A percentile compares a stretch with the other conserved stretches of the same genome.
Conservation (phyloP, 2,888 invertebrate genomes). For the Melanostoma mellinum region DNA sequence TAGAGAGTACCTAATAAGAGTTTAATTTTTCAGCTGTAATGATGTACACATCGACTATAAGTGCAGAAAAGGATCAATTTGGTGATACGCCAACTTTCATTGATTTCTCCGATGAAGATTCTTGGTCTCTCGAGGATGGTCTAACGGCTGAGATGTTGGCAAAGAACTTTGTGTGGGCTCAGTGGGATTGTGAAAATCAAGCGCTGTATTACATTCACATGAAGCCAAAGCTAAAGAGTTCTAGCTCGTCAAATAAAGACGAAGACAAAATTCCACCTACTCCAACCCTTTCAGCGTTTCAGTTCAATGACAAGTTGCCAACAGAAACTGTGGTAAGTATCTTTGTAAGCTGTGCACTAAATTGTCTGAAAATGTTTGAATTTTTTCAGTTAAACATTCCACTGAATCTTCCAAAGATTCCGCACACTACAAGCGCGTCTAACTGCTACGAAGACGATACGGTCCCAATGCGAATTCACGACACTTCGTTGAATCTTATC, state of each 20-base stretch:
- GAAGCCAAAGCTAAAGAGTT: constrained; percentile 86
- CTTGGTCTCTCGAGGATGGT: constrained; percentile 84
- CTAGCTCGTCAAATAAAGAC: constrained; percentile 86
- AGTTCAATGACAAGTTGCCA: constrained; percentile 93
- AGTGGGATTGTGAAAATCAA: constrained; percentile 89
- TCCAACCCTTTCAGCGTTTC: constrained; percentile 91
- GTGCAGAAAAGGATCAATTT: constrained; percentile 76
- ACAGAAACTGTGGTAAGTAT: constrained; percentile 91
- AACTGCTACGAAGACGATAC: constrained; percentile 91
- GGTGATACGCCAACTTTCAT: constrained; percentile 52
- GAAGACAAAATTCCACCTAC: constrained; percentile 85
- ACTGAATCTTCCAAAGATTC: constrained; percentile 88
- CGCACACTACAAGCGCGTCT: constrained; percentile 82
- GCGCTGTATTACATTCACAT: constrained; percentile 93
- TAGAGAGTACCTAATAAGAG: neutral
- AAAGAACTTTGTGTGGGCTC: constrained; percentile 91
- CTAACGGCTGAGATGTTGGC: constrained; percentile 85
- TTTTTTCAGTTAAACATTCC: constrained; percentile 90
- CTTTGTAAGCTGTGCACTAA: neutral
- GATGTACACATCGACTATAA: constrained; percentile 80
- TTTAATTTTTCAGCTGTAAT: constrained; percentile 75
- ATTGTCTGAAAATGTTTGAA: no score
- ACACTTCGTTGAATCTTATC: constrained; percentile 90
- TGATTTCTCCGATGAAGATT: constrained; percentile 75
- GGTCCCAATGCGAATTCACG: constrained; percentile 90